phyloP scores from a whole-genome alignment of 2,888 invertebrate species.

The Acleris sparsana region DNA sequence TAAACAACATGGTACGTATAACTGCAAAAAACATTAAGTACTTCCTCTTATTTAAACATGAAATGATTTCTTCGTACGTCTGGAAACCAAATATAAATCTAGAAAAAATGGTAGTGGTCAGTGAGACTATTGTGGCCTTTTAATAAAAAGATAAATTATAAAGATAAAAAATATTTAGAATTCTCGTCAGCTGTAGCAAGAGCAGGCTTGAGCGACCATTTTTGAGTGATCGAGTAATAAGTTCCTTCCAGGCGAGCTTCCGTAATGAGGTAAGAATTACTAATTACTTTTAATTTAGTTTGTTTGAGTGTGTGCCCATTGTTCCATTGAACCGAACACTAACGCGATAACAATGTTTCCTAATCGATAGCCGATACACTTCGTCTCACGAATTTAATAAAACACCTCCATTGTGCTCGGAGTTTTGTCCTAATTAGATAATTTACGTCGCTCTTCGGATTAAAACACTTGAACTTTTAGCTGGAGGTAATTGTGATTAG shows the following conservation, averaged over 20 bases:
- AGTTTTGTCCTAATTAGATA: background rate
- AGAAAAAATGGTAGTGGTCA: too few species aligned
- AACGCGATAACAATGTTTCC: constrained; percentile 48
- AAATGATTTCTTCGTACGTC: too few species aligned
- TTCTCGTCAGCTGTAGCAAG: background rate
- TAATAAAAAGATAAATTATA: too few species aligned
- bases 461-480: background rate
- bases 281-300: constrained; percentile 47
- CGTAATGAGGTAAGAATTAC: constrained; percentile 58
- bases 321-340: constrained; percentile 55
- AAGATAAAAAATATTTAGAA: background rate
- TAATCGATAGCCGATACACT: constrained; percentile 41
- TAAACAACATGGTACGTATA: too few species aligned
- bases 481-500: too few species aligned
- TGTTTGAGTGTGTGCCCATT: constrained; percentile 51
- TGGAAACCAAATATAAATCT: too few species aligned
- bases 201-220: constrained; percentile 40
- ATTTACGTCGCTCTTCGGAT: background rate
- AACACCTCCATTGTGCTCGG: background rate
- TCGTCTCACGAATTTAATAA: background rate
- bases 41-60: too few species aligned
- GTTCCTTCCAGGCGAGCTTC: constrained; percentile 48
- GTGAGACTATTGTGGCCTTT: too few species aligned
- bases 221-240: constrained; percentile 49
- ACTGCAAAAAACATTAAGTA: too few species aligned